Base-by-base conservation (phyloP, 1,140 invertebrate species). In the Procambarus clarkii region DNA sequence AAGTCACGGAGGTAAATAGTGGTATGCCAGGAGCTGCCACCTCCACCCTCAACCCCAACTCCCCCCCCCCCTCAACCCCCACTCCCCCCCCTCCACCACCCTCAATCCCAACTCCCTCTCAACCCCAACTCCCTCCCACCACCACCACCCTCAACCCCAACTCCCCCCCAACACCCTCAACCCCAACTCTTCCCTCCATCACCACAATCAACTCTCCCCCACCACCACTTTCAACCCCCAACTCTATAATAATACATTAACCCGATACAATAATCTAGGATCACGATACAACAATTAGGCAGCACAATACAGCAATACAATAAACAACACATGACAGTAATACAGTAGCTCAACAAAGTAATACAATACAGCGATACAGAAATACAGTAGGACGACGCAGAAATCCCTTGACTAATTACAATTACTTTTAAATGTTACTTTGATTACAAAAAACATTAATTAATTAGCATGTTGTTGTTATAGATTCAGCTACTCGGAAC, bases 1-100 rank as follows among this genome's bases (percentile, higher is more conserved):
- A n/a, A 74, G 69, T 74, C 69, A 74, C 69, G 15, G 69, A 74
- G 24, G 69, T 74, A 74, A 74, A 74, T n/a, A 74, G 7, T 8
- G 24, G 24, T 11, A 24, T 44, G 24, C 24, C 69, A 34, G n/a
- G 15, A 8, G 7, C n/a, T n/a, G n/a, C 48, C 7, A 64, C 60
- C 60, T 2, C 0, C 60, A 13, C 60, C 60, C 8, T 58, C 3
- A 13, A 21, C 60, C 45, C 44, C 3, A 2, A 2, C 45, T 79
- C 77, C 1, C 77, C 45, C 44, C 8, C 77, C 2, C 77, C 77
- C 5, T 15, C 45, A 46, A 18, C 77, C 46, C 18, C 45, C 15
- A 21, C 15, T 24, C 18, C 0, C 45, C 44, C 9, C 4, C 18
- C 34, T 2, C 3, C 44, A 79, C 77, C 44, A 74, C 77, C 18